Percentiles rank a stretch among this genome's conserved stretches.
These are phyloP conservation scores for Holotrichia oblita DNA, from an alignment of 1,140 invertebrate genomes.

Conservation along the genomic window DNA sequence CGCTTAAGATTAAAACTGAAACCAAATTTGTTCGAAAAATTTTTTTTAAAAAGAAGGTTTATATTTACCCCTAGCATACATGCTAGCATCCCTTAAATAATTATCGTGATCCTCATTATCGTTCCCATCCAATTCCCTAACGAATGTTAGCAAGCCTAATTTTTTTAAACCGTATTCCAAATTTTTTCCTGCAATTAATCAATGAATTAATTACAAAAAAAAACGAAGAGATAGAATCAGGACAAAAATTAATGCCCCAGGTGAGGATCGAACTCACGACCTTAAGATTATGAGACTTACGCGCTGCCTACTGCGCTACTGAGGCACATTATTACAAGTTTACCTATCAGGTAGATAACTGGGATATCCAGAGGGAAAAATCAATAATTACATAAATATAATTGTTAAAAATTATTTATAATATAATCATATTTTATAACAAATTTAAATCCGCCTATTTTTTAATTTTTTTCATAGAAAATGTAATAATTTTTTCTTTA, in stretches of 20 bases:
- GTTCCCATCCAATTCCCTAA: too few species aligned
- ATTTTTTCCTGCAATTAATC: conserved; percentile 62
- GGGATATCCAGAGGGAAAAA: too few species aligned
- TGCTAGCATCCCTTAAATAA: too few species aligned
- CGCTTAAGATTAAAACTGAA: conserved; percentile 80
- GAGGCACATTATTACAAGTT: conserved; percentile 65
- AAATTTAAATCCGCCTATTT: too few species aligned
- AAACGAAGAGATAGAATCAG: neutral
- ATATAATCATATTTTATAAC: too few species aligned
- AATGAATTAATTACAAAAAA: neutral
- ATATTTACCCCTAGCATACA: too few species aligned
- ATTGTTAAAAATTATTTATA: too few species aligned
- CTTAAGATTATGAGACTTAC: conserved; percentile 98
- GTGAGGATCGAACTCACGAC: conserved; percentile 97
- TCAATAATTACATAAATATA: too few species aligned
- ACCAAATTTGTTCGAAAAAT: conserved; percentile 80
- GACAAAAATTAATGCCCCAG: conserved; percentile 71
- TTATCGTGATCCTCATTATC: too few species aligned
- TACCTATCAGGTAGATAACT: too few species aligned
- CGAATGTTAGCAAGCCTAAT: conserved; percentile 75
- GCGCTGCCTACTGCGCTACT: conserved; percentile 94
- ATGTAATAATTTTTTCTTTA: too few species aligned
- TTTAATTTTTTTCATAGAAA: too few species aligned
- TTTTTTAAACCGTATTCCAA: conserved; percentile 77
- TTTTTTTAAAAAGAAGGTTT: conserved; percentile 72